Percentiles rank a stretch among this genome's conserved stretches.
Evolutionary conservation across 2,888 invertebrate species (phyloP).

Genomic region (Hydrotaea cyrtoneurina): DNA sequence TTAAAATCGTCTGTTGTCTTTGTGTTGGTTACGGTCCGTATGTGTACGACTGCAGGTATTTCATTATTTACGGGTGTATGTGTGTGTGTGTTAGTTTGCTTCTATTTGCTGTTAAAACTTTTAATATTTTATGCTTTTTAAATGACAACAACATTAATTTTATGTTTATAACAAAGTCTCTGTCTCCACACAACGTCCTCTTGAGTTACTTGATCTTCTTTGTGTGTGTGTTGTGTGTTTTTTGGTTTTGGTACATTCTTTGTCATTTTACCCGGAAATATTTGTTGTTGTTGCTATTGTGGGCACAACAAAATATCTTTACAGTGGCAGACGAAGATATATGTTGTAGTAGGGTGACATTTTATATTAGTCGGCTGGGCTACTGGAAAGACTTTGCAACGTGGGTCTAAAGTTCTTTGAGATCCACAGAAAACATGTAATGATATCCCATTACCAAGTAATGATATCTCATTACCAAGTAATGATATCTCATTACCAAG

Average conservation of each 20-base stretch:
- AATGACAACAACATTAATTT: constrained; percentile 43
- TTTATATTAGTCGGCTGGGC: no score
- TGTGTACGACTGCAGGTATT: not conserved
- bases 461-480: no score
- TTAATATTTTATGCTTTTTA: constrained; percentile 48
- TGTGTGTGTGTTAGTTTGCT: not conserved
- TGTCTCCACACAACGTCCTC: not conserved
- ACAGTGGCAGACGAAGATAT: no score
- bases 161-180: constrained; percentile 33
- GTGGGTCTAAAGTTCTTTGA: no score
- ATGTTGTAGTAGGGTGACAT: no score
- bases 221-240: no score
- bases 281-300: constrained; percentile 30
- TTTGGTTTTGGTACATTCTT: not conserved
- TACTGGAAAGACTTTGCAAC: no score
- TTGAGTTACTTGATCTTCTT: constrained; percentile 3
- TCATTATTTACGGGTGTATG: not conserved
- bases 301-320: not conserved
- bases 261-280: not conserved
- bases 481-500: no score
- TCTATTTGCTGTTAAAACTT: not conserved
- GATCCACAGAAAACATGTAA: no score
- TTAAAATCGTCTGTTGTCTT: not conserved
- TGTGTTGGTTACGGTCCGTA: not conserved
- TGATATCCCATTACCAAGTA: no score